Base-by-base conservation (phyloP, 2,888 invertebrate genomes). In the Nineta flava region DNA sequence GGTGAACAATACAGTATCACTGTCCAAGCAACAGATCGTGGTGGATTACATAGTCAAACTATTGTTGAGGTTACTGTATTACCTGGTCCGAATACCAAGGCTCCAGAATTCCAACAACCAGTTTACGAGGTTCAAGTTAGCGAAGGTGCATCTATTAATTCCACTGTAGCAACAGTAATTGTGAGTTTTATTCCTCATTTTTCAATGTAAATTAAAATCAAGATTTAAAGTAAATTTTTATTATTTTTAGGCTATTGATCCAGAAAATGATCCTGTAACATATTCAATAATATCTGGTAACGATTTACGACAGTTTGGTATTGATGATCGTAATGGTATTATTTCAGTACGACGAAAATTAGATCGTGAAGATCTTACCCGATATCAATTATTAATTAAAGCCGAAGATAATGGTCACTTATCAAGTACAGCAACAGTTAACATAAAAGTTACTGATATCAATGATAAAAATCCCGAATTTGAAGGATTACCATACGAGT, bases 391-490 rank as follows among this genome's bases (percentile, higher is more conserved):
- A 74, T 73, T 83, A 60, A 78, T 93, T 47, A 83, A 78, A 69
- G 91, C 91, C 0, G 88, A 88, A 65, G 92, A 92, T 61, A 81
- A 83, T 19, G 90, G 88, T 2, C 86, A 83, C 43, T 65, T 91
- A 35, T 79, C 83, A 0, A 86, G 83, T 57, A 87, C 84, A 1
- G 83, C 87, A 0, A 87, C 86, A 0, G 85, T 92, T 0, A 88
- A 90, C 59, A 85, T 93, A 50, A 84, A 83, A 61, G 87, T 93
- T 2, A 87, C 88, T 0, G 93, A 93, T 59, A 87, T 91, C 53
- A 92, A 92, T 61, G 92, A 93, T 61, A 88, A 91, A 59, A 91
- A 90, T 63, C 92, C 92, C 0, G 86, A 85, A 60, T 93, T 92
- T 60, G 78, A 85, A n/a, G 76, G 74, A 16, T 73, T 84, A 54